Percentiles rank a stretch among this genome's conserved stretches.
These are phyloP conservation scores for Bombus fervidus DNA, from an alignment of 1,140 invertebrate species.

Conservation along the genomic window DNA sequence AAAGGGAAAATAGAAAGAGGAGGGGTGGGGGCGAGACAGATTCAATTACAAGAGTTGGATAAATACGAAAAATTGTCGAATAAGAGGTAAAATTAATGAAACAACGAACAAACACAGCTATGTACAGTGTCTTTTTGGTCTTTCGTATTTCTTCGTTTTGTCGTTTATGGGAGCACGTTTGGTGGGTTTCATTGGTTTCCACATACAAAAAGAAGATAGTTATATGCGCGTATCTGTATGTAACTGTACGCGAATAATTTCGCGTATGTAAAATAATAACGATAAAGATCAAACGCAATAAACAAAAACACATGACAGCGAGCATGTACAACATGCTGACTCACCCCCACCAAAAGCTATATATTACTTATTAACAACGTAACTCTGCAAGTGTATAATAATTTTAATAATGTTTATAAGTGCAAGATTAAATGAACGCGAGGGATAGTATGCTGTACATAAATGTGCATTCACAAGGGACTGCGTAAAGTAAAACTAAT, in stretches of 20 bases:
- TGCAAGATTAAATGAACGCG: slow-evolving; percentile 55
- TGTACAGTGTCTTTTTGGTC: not conserved
- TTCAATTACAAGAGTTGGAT: not conserved
- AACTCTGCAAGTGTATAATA: slow-evolving; percentile 80
- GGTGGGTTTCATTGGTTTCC: not conserved
- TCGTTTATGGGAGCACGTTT: not conserved
- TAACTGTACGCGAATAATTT: not conserved
- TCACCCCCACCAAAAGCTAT: slow-evolving; percentile 26
- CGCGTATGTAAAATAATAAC: slow-evolving; percentile 21
- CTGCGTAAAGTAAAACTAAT: slow-evolving; percentile 72
- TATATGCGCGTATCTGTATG: not conserved
- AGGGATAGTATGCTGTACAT: slow-evolving; percentile 77
- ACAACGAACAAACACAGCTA: slow-evolving; percentile 9
- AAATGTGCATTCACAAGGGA: slow-evolving; percentile 67
- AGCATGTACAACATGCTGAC: slow-evolving; percentile 23
- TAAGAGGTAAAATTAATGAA: not conserved
- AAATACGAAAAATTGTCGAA: not conserved
- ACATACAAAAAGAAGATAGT: not conserved
- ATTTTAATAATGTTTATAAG: slow-evolving; percentile 83
- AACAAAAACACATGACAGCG: slow-evolving; percentile 44
- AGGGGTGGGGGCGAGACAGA: slow-evolving; percentile 26
- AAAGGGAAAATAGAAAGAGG: not conserved
- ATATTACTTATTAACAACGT: slow-evolving; percentile 67
- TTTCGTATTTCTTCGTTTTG: not conserved
- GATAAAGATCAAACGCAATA: not conserved